Base-by-base conservation (phyloP, 2,888 invertebrate species). In the Nephrotoma appendiculata region DNA sequence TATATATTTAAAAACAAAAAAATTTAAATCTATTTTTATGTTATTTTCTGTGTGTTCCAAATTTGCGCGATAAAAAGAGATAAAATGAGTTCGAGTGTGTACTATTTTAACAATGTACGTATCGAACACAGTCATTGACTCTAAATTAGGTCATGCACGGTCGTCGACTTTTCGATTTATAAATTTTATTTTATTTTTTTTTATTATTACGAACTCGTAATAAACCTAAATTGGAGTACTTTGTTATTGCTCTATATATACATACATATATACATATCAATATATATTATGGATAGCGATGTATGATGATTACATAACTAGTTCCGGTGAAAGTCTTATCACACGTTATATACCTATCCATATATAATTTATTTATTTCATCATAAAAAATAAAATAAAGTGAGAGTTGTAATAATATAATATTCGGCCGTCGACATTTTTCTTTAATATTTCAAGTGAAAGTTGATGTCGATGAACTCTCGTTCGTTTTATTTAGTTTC, bases 121-220 rank as follows among this genome's bases (percentile, higher is more conserved):
- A 84, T 42, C 15, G 9, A 84, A 84, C n/a, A 84, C 84, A 91
- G 94, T 94, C 93, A 94, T 93, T 93, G 94, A 94, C 92, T 93
- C 92, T 92, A 93, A 94, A 94, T 93, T 94, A 92, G 94, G 94
- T 94, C 94, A 94, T 93, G 94, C 92, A 93, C 94, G 93, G 92
- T 92, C 92, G 90, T 92, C 92, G 92, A 92, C 92, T 88, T 84
- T 84, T 15, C n/a, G 84, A 41, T 83, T 41, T 83, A 31, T 11
- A 12, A 11, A 83, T 41, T 41, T 41, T 41, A 12, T 83, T 42
- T 84, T 42, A 11, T 84, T 84, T 84, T 41, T 84, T 85, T 84
- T 85, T 85, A 44, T 85, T 44, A 31, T 44, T 85, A 12, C 19
- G 44, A 19, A 85, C 85, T 19, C 71, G 31, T 71, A 71, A 31